Evolutionary conservation across 2,113 vertebrate species (phyloP).

Genomic region (Falco punctatus): DNA sequence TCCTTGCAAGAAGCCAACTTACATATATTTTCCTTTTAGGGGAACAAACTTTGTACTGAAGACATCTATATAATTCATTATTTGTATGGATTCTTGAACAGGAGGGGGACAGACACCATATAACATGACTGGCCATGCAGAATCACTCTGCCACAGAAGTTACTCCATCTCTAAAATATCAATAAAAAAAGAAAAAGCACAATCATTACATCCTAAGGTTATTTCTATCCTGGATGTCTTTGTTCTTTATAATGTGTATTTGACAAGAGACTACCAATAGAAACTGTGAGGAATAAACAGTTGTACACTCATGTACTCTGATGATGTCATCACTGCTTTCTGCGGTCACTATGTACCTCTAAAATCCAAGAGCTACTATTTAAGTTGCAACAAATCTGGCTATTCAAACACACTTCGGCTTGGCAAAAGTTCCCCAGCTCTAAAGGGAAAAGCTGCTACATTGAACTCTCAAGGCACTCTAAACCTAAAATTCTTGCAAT

Average conservation of each 20-base stretch:
- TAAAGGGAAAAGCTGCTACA: not conserved
- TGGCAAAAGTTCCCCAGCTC: not conserved
- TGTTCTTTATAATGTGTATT: not conserved
- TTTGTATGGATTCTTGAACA: not conserved
- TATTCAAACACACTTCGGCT: not conserved
- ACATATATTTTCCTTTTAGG: not conserved
- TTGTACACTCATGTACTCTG: not conserved
- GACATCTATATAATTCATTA: not conserved
- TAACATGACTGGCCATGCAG: not conserved
- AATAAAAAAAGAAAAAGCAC: not conserved
- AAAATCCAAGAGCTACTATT: not conserved
- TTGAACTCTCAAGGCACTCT: not conserved
- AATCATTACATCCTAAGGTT: not conserved
- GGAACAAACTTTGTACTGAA: not conserved
- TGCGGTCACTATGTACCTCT: not conserved
- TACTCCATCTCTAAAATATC: not conserved
- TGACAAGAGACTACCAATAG: slow-evolving; percentile 1
- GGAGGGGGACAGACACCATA: not conserved
- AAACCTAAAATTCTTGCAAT: not conserved
- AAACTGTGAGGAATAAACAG: not conserved
- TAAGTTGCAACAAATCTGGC: not conserved
- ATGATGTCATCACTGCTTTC: not conserved
- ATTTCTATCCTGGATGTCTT: not conserved
- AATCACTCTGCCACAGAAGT: not conserved
- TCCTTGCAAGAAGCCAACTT: not conserved